Evolutionary conservation across 1,140 invertebrate genomes (phyloP).

Genomic region (Heliconius himera): DNA sequence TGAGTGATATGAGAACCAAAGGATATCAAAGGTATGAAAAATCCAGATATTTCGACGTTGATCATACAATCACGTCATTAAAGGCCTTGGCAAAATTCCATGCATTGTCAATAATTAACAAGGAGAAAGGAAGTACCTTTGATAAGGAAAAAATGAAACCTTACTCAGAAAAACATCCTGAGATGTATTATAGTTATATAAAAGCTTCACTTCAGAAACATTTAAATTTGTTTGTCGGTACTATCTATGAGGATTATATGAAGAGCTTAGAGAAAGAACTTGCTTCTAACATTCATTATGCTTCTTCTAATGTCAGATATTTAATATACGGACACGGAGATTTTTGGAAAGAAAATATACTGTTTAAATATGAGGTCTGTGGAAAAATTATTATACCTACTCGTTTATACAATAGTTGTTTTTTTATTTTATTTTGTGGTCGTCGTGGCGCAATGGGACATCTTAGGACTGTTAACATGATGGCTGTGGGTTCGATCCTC

Average conservation of each 20-base stretch:
- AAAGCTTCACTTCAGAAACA: slow-evolving; percentile 15
- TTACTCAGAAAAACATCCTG: not conserved
- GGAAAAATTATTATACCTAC: too few species aligned
- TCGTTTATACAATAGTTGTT: too few species aligned
- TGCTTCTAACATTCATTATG: not conserved
- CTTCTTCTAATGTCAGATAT: slow-evolving; percentile 25
- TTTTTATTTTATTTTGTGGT: too few species aligned
- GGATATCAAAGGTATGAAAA: slow-evolving; percentile 31
- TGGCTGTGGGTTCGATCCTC: too few species aligned
- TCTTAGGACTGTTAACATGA: too few species aligned
- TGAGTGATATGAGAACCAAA: slow-evolving; percentile 41
- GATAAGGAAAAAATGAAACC: not conserved
- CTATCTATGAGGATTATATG: slow-evolving; percentile 34
- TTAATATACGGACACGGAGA: slow-evolving; percentile 47
- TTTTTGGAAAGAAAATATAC: too few species aligned
- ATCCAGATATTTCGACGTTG: slow-evolving; percentile 39
- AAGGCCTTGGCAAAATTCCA: slow-evolving; percentile 43
- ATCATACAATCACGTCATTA: slow-evolving; percentile 38
- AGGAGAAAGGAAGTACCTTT: slow-evolving; percentile 19
- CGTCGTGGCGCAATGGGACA: too few species aligned
- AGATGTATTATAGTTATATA: not conserved
- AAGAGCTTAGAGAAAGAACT: slow-evolving; percentile 5
- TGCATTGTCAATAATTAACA: slow-evolving; percentile 39
- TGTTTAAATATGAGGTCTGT: too few species aligned
- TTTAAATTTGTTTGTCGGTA: slow-evolving; percentile 34